Evolutionary conservation across 2,888 invertebrate genomes (phyloP).

Genomic region (Scaptomyza polygonia): DNA sequence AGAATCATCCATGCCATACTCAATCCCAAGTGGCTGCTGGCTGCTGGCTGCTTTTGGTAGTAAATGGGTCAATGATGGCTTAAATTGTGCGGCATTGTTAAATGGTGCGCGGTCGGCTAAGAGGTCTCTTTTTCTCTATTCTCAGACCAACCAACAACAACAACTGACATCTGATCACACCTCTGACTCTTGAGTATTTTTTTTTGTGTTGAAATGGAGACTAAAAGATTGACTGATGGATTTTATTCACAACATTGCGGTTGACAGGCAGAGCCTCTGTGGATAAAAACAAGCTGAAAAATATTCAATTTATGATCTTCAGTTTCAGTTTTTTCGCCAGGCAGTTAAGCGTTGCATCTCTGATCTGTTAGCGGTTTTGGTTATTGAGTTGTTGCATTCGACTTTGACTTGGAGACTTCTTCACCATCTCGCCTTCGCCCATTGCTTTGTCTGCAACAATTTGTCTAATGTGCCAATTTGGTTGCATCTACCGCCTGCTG

Average conservation of each 20-base stretch:
- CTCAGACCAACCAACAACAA: too few species aligned
- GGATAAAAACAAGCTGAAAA: neutral
- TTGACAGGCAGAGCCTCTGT: conserved; percentile 30
- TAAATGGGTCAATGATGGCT: conserved; percentile 80
- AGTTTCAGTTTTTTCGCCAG: conserved; percentile 46
- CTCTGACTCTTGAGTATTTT: conserved; percentile 58
- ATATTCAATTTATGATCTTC: conserved; percentile 61
- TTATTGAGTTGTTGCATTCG: conserved; percentile 69
- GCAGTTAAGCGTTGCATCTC: conserved; percentile 38
- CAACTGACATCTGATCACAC: conserved; percentile 74
- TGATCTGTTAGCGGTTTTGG: conserved; percentile 26
- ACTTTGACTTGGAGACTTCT: conserved; percentile 6
- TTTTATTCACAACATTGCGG: conserved; percentile 35
- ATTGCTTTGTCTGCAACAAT: conserved; percentile 60
- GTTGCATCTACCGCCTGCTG: conserved; percentile 53
- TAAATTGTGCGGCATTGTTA: conserved; percentile 73
- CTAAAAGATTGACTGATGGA: conserved; percentile 63
- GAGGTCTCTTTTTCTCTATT: conserved; percentile 32
- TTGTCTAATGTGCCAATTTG: conserved; percentile 81
- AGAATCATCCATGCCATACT: neutral
- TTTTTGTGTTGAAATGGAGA: too few species aligned
- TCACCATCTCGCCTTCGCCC: neutral
- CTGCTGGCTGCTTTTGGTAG: conserved; percentile 18
- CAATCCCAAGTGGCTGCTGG: conserved; percentile 61
- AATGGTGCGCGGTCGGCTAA: conserved; percentile 46